Conservation (phyloP, 2,888 invertebrate genomes). For the Dicycla oo region DNA sequence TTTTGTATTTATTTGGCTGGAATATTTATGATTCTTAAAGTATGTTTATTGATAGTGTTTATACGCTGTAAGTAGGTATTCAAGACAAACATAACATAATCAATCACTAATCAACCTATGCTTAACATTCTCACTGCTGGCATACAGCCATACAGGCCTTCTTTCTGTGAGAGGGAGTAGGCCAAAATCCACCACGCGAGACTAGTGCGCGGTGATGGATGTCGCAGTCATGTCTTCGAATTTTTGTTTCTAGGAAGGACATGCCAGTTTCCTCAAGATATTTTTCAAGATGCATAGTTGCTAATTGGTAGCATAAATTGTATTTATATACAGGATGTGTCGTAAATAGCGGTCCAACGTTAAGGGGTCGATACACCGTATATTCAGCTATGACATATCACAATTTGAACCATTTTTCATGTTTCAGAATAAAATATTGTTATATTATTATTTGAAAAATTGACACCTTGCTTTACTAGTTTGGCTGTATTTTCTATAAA, state of each 20-base stretch:
- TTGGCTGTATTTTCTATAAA: too few species aligned
- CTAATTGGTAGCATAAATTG: too few species aligned
- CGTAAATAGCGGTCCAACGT: too few species aligned
- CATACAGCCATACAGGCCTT: too few species aligned
- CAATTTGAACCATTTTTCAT: too few species aligned
- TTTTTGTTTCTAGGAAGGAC: neutral
- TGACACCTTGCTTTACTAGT: too few species aligned
- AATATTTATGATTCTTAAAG: slow-evolving; percentile 13
- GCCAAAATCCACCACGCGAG: neutral
- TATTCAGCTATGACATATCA: too few species aligned
- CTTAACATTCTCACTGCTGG: too few species aligned
- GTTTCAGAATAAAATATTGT: too few species aligned
- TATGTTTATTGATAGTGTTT: neutral
- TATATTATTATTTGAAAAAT: too few species aligned
- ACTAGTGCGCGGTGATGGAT: neutral
- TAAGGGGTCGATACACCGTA: too few species aligned
- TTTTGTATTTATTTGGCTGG: slow-evolving; percentile 14
- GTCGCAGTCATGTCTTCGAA: neutral
- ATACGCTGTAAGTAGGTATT: neutral
- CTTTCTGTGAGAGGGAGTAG: neutral
- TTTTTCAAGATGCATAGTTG: neutral
- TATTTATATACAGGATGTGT: too few species aligned
- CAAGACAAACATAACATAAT: neutral
- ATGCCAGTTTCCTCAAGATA: neutral
- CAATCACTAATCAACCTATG: neutral